These are phyloP conservation scores for Rapana venosa DNA, from an alignment of 2,888 invertebrate genomes.

Conservation along the genomic window DNA sequence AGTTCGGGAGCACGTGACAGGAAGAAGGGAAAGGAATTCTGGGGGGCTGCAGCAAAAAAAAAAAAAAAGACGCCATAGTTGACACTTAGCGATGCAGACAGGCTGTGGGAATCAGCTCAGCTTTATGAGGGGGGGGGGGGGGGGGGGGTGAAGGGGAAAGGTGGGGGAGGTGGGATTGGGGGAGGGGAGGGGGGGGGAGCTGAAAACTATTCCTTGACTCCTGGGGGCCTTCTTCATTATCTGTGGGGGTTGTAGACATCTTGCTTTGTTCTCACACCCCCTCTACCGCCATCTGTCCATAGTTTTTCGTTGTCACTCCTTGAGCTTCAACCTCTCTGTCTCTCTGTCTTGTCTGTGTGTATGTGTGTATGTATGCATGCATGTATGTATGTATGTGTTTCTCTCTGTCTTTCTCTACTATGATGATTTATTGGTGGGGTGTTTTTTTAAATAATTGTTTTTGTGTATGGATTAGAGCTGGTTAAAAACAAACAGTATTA, in stretches of 20 bases:
- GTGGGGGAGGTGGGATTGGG: too few relatives aligned
- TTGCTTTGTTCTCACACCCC: slow-evolving; percentile 12
- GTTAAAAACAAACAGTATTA: too few relatives aligned
- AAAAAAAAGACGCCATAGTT: too few relatives aligned
- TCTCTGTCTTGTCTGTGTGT: not conserved
- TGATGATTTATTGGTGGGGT: not conserved
- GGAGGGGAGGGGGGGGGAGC: not conserved
- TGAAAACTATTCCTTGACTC: not conserved
- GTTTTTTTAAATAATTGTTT: too few relatives aligned
- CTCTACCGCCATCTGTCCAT: not conserved
- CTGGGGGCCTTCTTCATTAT: slow-evolving; percentile 6
- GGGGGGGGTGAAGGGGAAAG: too few relatives aligned
- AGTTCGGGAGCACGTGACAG: not conserved
- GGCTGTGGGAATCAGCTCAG: not conserved
- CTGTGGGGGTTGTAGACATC: slow-evolving; percentile 7
- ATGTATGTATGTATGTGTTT: not conserved
- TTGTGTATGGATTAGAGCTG: too few relatives aligned
- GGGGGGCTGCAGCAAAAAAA: not conserved
- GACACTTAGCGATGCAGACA: not conserved
- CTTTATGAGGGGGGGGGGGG: not conserved
- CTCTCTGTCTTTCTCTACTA: too few relatives aligned
- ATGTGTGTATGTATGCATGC: not conserved
- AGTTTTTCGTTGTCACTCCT: not conserved
- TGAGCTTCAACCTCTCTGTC: not conserved
- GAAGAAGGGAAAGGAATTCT: not conserved